Conservation (phyloP, 2,797 vertebrate species). For the Zenarchopterus dispar region DNA sequence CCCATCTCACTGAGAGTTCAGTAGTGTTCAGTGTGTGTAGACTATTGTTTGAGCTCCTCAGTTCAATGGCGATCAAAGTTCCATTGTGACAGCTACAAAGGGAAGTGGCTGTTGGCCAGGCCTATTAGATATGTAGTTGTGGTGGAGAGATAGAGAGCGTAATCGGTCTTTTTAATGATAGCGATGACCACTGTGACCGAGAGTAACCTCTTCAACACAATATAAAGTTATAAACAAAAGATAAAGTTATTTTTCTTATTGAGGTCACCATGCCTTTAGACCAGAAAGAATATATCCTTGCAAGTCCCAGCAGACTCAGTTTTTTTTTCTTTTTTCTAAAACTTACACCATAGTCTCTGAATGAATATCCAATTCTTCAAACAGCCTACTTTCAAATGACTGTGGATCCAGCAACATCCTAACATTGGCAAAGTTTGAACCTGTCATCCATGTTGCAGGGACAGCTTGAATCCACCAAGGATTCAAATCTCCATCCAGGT, state of each 20-base stretch:
- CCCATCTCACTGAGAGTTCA: conserved; percentile 45
- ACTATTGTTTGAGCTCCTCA: conserved; percentile 77
- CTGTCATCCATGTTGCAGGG: conserved; percentile 19
- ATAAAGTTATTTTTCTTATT: conserved; percentile 50
- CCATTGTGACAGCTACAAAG: conserved; percentile 77
- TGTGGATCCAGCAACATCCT: conserved; percentile 42
- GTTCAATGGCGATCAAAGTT: conserved; percentile 78
- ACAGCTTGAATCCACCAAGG: conserved; percentile 24
- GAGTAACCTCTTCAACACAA: conserved; percentile 71
- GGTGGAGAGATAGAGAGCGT: conserved; percentile 67
- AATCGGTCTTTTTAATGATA: conserved; percentile 82
- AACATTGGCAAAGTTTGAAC: conserved; percentile 28
- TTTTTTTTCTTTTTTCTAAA: conserved; percentile 37
- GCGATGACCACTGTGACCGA: conserved; percentile 71
- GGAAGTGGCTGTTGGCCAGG: conserved; percentile 69
- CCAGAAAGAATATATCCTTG: conserved; percentile 37
- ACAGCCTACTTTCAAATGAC: conserved; percentile 62
- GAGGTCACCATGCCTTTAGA: conserved; percentile 39
- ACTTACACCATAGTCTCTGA: conserved; percentile 24
- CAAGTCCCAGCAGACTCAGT: conserved; percentile 29
- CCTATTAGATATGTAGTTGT: conserved; percentile 77
- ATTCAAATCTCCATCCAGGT: conserved; percentile 40
- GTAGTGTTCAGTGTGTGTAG: conserved; percentile 64
- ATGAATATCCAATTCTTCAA: conserved; percentile 55
- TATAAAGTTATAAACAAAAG: conserved; percentile 61